phyloP scores from a whole-genome alignment of 2,797 vertebrate genomes.

The Podarcis siculus region DNA sequence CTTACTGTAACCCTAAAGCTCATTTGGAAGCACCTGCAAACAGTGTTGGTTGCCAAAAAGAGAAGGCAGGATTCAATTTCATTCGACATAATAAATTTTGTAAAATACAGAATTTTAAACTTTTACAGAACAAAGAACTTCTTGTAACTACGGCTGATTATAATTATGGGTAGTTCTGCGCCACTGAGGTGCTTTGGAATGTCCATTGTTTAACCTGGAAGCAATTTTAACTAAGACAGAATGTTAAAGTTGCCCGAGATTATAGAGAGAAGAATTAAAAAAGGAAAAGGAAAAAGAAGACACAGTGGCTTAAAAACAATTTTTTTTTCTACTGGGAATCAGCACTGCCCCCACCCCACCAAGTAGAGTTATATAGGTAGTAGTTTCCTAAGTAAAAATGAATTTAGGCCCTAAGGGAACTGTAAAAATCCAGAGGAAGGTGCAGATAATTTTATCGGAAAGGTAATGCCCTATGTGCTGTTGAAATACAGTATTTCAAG shows the following conservation, averaged over 20 bases:
- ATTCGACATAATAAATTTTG: conserved; percentile 72
- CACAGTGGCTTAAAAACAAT: conserved; percentile 52
- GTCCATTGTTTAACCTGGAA: conserved; percentile 74
- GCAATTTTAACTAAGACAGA: conserved; percentile 59
- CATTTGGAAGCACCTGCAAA: conserved; percentile 74
- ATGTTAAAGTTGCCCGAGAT: conserved; percentile 54
- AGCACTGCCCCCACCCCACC: not conserved
- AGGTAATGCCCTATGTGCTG: not conserved
- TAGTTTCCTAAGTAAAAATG: not conserved
- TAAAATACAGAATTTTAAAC: conserved; percentile 65
- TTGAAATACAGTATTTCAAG: not conserved
- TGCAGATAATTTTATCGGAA: not conserved
- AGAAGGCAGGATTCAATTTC: conserved; percentile 70
- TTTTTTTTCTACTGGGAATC: conserved; percentile 51
- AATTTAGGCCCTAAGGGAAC: not conserved
- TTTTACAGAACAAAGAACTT: conserved; percentile 70
- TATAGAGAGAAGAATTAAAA: conserved; percentile 13
- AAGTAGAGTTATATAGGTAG: conserved; percentile 30
- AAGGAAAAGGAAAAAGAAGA: conserved; percentile 25
- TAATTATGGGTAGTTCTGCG: conserved; percentile 61
- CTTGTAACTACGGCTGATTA: conserved; percentile 68
- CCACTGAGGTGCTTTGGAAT: conserved; percentile 68
- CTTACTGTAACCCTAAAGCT: conserved; percentile 59
- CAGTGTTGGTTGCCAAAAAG: conserved; percentile 63
- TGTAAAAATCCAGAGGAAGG: not conserved